These are phyloP conservation scores for Orientallactaga bullata DNA, from an alignment of 2,113 vertebrate genomes.

Conservation along the genomic window DNA sequence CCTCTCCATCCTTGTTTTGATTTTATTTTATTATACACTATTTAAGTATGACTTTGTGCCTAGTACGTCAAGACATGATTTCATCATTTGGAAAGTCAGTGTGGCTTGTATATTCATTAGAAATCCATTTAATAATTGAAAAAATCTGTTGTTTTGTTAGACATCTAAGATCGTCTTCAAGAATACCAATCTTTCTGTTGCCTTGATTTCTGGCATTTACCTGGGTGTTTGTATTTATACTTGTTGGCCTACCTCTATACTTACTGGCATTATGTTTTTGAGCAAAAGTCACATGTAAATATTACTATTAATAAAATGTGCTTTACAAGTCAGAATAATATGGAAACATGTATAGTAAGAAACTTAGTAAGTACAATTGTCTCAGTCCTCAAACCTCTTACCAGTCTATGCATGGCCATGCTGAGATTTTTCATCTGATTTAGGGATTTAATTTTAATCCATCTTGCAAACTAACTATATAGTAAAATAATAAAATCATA, in stretches of 20 bases:
- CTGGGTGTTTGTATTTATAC: neutral
- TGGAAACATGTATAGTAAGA: neutral
- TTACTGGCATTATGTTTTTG: neutral
- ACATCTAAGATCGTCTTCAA: neutral
- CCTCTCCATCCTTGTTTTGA: neutral
- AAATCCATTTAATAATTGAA: slow-evolving; percentile 39
- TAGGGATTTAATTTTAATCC: neutral
- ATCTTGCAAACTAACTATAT: neutral
- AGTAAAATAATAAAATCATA: neutral
- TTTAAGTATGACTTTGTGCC: neutral
- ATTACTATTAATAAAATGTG: neutral
- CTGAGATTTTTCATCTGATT: neutral
- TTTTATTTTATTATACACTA: neutral
- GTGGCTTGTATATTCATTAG: slow-evolving; percentile 14
- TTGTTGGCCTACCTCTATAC: neutral
- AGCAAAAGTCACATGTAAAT: neutral
- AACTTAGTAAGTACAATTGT: neutral
- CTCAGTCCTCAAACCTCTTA: neutral
- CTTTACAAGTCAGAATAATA: neutral
- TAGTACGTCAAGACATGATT: slow-evolving; percentile 18
- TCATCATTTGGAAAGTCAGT: neutral
- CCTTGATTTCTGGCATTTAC: neutral
- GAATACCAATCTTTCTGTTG: neutral
- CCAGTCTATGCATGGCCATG: neutral
- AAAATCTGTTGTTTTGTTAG: neutral